Conservation (phyloP, 1,140 invertebrate genomes). For the Babylonia areolata region DNA sequence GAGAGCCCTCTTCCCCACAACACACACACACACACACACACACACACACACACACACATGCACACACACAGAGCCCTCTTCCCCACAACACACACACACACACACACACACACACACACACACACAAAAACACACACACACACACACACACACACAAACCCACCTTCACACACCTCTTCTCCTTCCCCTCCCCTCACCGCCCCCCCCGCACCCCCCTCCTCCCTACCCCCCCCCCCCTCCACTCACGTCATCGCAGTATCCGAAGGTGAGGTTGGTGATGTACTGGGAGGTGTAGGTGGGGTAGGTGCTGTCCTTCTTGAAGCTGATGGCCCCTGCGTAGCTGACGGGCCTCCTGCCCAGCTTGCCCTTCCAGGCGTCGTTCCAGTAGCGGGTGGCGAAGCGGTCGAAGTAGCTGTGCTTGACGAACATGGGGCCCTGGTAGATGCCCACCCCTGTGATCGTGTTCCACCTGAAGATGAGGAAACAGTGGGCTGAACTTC, state of each 20-base stretch:
- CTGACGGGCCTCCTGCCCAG: conserved; percentile 18
- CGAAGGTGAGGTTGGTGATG: conserved; percentile 32
- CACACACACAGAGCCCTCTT: not conserved
- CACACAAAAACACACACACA: not conserved
- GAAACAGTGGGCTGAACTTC: no score
- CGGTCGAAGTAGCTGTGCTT: conserved; percentile 39
- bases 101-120: not conserved
- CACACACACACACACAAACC: no score
- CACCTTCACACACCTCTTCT: no score
- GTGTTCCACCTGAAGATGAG: conserved; percentile 13
- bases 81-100: not conserved
- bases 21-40: conserved; percentile 6
- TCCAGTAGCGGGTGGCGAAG: conserved; percentile 10
- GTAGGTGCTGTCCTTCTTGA: conserved; percentile 37
- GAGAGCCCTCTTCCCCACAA: no score
- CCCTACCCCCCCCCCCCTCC: no score
- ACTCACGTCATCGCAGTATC: conserved; percentile 43
- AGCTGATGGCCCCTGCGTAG: conserved; percentile 41
- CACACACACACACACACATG: not conserved
- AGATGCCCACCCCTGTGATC: conserved; percentile 32
- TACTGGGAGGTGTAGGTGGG: conserved; percentile 29
- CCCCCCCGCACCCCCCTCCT: not conserved
- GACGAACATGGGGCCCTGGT: conserved; percentile 36
- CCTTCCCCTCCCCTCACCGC: no score
- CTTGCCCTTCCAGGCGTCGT: not conserved